Conservation (phyloP, 2,113 vertebrate species). For the Melierax canorus region DNA sequence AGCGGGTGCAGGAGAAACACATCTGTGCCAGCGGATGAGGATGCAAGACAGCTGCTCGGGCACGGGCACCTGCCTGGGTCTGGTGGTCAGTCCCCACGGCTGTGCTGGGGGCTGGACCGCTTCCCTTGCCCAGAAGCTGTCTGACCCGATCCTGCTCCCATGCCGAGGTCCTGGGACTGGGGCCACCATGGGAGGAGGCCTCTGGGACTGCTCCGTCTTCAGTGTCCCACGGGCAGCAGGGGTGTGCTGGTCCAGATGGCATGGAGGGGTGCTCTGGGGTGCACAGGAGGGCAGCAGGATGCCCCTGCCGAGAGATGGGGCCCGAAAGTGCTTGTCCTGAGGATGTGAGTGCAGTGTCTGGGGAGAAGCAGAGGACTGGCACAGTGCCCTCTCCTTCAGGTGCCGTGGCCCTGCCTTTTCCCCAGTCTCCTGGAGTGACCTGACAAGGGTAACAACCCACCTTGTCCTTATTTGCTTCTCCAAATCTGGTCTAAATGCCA, state of each 20-base stretch:
- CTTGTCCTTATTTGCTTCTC: background rate
- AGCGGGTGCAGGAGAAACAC: background rate
- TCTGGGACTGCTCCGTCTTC: background rate
- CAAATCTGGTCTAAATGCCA: background rate
- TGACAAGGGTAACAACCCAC: background rate
- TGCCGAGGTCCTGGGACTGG: background rate
- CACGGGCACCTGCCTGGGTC: accelerated
- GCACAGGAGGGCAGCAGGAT: background rate
- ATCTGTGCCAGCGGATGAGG: background rate
- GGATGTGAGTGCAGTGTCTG: accelerated
- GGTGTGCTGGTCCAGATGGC: too few relatives aligned
- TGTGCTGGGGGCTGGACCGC: background rate
- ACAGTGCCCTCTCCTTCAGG: background rate
- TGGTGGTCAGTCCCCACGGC: accelerated
- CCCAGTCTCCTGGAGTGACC: background rate
- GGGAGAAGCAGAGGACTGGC: background rate
- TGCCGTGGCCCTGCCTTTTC: accelerated
- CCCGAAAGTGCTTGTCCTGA: background rate
- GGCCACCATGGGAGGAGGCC: background rate
- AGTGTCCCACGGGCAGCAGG: background rate
- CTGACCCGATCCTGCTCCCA: background rate
- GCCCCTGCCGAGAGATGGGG: background rate
- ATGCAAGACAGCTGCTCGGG: background rate
- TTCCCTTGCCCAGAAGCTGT: background rate
- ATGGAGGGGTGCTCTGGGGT: background rate